Conservation (phyloP, 2,113 vertebrate species). For the Antennarius striatus region DNA sequence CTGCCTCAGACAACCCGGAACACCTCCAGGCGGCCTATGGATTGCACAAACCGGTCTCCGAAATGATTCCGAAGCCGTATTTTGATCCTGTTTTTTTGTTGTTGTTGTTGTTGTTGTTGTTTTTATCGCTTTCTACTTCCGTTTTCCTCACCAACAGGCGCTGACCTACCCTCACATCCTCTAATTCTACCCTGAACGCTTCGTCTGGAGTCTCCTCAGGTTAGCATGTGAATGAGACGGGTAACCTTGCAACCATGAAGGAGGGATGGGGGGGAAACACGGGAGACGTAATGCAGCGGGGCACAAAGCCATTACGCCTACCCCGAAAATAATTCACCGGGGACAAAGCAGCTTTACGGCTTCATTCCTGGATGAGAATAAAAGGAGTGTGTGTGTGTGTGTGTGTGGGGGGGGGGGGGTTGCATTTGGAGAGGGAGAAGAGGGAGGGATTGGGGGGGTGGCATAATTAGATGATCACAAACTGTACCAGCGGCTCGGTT, state of each 20-base stretch:
- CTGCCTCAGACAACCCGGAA: constrained; percentile 71
- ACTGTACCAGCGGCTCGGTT: constrained; percentile 85
- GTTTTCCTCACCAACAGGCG: constrained; percentile 25
- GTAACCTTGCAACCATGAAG: constrained; percentile 56
- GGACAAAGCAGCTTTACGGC: constrained; percentile 65
- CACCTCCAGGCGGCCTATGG: constrained; percentile 64
- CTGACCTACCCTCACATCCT: neutral
- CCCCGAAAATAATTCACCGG: constrained; percentile 75
- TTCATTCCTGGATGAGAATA: constrained; percentile 80
- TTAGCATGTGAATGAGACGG: constrained; percentile 44
- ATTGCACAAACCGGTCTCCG: constrained; percentile 47
- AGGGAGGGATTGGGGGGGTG: constrained; percentile 34
- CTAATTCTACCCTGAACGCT: constrained; percentile 7
- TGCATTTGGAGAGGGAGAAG: constrained; percentile 57
- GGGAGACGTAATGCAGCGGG: constrained; percentile 65
- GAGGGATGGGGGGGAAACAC: constrained; percentile 60
- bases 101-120: no score
- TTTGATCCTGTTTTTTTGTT: neutral
- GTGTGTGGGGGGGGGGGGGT: constrained; percentile 66
- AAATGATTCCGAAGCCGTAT: no score
- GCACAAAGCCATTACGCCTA: constrained; percentile 73
- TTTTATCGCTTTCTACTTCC: neutral
- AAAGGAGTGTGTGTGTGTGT: no score
- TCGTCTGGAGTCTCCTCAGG: constrained; percentile 26
- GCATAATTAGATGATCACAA: constrained; percentile 87